Evolutionary conservation across 35 echinoderm and acorn worm species (phyloP).

Genomic region (Hemicentrotus pulcherrimus): DNA sequence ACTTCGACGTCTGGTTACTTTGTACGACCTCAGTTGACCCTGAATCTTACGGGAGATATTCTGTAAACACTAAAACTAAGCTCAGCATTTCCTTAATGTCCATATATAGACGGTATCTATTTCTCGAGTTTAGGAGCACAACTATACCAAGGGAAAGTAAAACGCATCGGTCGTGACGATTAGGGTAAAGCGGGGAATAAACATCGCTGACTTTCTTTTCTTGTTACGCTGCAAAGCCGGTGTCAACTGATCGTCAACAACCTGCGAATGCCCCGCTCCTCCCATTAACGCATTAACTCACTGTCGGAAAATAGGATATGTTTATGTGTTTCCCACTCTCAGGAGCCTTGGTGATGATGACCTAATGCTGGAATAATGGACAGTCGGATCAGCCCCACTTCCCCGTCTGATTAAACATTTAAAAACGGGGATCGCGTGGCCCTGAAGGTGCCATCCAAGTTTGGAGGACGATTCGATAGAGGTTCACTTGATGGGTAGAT

Average conservation of each 20-base stretch:
- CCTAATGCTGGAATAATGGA: conserved; percentile 2
- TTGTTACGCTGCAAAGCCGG: neutral
- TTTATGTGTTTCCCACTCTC: neutral
- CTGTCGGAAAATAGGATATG: neutral
- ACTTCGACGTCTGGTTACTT: neutral
- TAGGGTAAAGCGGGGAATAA: neutral
- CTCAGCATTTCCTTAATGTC: neutral
- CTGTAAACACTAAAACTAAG: neutral
- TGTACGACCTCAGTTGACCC: neutral
- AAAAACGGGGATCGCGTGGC: neutral
- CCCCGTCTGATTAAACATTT: neutral
- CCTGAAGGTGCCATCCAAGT: neutral
- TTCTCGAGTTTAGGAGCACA: neutral
- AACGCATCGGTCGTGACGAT: neutral
- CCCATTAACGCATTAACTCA: neutral
- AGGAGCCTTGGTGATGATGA: neutral
- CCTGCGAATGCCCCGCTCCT: neutral
- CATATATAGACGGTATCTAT: neutral
- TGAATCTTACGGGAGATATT: neutral
- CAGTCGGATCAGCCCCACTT: neutral
- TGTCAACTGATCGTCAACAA: neutral
- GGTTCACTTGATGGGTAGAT: neutral
- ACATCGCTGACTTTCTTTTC: neutral
- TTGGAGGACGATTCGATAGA: neutral
- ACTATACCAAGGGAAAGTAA: neutral